phyloP scores from a whole-genome alignment of 2,113 vertebrate genomes.

The Gadus chalcogrammus region DNA sequence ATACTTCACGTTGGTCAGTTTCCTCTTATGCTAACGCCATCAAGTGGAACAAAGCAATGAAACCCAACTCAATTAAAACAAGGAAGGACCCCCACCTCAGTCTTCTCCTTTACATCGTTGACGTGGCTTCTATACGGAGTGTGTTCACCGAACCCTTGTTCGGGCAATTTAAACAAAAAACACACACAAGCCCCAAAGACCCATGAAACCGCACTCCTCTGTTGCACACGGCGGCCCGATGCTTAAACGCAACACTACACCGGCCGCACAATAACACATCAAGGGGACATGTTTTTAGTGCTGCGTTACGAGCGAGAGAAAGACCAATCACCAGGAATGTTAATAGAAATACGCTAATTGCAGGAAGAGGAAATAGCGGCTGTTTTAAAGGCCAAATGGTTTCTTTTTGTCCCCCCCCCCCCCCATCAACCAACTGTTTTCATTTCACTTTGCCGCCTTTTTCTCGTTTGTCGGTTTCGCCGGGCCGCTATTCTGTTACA shows the following conservation, averaged over 20 bases:
- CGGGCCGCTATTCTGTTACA: slow-evolving; percentile 21
- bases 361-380: slow-evolving; percentile 47
- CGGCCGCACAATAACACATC: slow-evolving; percentile 26
- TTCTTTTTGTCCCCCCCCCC: slow-evolving; percentile 26
- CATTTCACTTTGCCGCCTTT: slow-evolving; percentile 20
- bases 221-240: slow-evolving; percentile 24
- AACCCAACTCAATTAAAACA: not conserved
- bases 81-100: not conserved
- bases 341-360: slow-evolving; percentile 38
- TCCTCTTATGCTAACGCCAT: too few relatives aligned
- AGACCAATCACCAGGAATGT: slow-evolving; percentile 39
- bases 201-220: slow-evolving; percentile 27
- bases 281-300: slow-evolving; percentile 11
- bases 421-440: slow-evolving; percentile 22
- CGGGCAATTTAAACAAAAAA: slow-evolving; percentile 16
- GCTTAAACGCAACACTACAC: slow-evolving; percentile 31
- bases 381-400: slow-evolving; percentile 40
- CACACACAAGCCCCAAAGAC: slow-evolving; percentile 10
- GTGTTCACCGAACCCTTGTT: slow-evolving; percentile 20
- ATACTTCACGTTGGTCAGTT: too few relatives aligned
- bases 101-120: not conserved
- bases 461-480: slow-evolving; percentile 13
- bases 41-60: not conserved
- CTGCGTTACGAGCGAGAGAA: slow-evolving; percentile 13
- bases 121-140: slow-evolving; percentile 1